Evolutionary conservation across 2,888 invertebrate species (phyloP).

Genomic region (Trissolcus brochymenae): DNA sequence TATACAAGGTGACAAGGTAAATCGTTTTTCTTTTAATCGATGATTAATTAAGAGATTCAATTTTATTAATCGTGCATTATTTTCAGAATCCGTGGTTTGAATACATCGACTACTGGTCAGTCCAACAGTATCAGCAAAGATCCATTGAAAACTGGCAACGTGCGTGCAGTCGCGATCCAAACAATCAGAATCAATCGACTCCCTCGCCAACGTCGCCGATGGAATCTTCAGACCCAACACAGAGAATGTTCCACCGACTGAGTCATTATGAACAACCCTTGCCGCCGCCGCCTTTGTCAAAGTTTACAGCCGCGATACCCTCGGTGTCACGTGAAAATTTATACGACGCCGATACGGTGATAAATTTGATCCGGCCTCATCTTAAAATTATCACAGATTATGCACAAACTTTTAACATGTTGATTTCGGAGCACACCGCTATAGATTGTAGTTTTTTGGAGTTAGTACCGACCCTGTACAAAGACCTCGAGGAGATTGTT

Average conservation of each 20-base stretch:
- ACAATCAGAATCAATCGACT: constrained; percentile 62
- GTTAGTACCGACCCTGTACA: constrained; percentile 80
- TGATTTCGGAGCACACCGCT: constrained; percentile 82
- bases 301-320: constrained; percentile 76
- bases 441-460: constrained; percentile 82
- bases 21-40: not conserved
- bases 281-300: constrained; percentile 78
- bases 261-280: constrained; percentile 81
- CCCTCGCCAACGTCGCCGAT: constrained; percentile 63
- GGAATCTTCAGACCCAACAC: constrained; percentile 76
- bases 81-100: constrained; percentile 82
- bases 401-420: constrained; percentile 79
- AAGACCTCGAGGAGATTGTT: constrained; percentile 78
- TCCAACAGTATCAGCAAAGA: constrained; percentile 78
- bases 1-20: constrained; percentile 80
- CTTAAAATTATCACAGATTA: constrained; percentile 77
- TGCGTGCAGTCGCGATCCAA: constrained; percentile 76
- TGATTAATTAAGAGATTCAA: not conserved
- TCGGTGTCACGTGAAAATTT: constrained; percentile 74
- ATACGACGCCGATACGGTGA: constrained; percentile 74
- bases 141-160: constrained; percentile 79
- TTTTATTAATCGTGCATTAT: not conserved
- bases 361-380: constrained; percentile 76
- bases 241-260: constrained; percentile 80
- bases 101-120: constrained; percentile 79